Evolutionary conservation across 2,888 invertebrate genomes (phyloP), one percentile per base, ranked within the genome.

Genomic region (Dinocampus coccinellae): DNA sequence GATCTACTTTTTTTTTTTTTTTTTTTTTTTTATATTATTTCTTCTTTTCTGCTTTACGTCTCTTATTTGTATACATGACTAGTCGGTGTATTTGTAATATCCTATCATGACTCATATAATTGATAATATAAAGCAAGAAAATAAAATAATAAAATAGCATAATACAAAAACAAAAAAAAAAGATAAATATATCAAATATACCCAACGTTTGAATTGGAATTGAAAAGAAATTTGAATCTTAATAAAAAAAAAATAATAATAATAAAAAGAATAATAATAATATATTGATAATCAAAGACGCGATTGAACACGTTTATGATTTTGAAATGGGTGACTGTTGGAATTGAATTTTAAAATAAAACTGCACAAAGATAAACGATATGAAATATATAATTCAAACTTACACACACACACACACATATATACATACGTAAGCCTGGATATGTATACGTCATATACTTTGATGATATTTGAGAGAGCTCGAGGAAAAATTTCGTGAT

Each of bases 201-300:
- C n/a, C n/a, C n/a, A 20, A 55, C 13, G 7, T 10, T 20, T 55
- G 13, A 20, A 22, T 22, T n/a, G 29, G 55, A 29, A 67, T 55
- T 52, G 70, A 69, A 73, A 75, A 73, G 66, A 66, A 57, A 70
- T 67, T 64, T 7, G 29, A 4, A 29, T 29, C 3, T n/a, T n/a
- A n/a, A n/a, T n/a, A 29, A 4, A 29, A 29, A n/a, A n/a, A 29
- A 29, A 29, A 29, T 4, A 29, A 33, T 58, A n/a, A n/a, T n/a
- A n/a, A n/a, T n/a, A n/a, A n/a, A n/a, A n/a, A n/a, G n/a, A n/a
- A n/a, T n/a, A n/a, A n/a, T n/a, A n/a, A n/a, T n/a, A n/a, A 20
- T 13, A 58, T 13, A 65, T 58, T 69, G 42, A 29, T 61, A 69
- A 72, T 58, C 47, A 63, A 72, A 58, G 62, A 20, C n/a, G 52